Percentiles rank a stretch among this genome's conserved stretches.
Conservation (phyloP, 2,888 invertebrate genomes). For the Iphiclides podalirius region DNA sequence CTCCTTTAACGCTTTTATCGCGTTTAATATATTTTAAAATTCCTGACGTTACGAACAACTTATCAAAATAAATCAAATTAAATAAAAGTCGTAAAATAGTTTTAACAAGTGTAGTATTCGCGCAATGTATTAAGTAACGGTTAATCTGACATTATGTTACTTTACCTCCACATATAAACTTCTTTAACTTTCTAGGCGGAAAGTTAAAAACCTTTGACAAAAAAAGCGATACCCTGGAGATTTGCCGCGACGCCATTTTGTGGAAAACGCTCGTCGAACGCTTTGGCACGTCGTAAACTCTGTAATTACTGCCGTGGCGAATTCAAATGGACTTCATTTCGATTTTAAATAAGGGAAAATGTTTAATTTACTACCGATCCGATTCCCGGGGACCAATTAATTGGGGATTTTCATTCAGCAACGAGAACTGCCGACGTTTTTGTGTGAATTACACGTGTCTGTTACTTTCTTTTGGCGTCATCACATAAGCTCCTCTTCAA, state of each 20-base stretch:
- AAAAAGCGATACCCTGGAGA: conserved; percentile 39
- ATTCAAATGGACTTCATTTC: conserved; percentile 77
- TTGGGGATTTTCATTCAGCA: conserved; percentile 60
- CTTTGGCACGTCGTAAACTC: conserved; percentile 76
- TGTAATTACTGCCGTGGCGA: conserved; percentile 72
- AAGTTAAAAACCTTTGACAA: neutral
- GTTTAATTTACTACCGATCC: conserved; percentile 74
- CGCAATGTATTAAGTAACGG: too few species aligned
- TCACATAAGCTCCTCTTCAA: neutral
- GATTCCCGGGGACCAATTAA: conserved; percentile 66
- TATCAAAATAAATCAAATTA: too few species aligned
- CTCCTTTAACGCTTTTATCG: too few species aligned
- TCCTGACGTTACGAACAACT: too few species aligned
- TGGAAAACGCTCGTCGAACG: conserved; percentile 54
- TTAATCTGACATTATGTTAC: too few species aligned
- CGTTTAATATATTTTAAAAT: too few species aligned
- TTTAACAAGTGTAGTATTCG: too few species aligned
- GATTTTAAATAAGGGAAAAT: conserved; percentile 78
- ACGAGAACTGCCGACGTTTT: conserved; percentile 25
- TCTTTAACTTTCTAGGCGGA: neutral
- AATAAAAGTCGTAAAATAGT: too few species aligned
- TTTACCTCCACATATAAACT: too few species aligned
- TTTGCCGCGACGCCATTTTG: conserved; percentile 47
- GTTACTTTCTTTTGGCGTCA: conserved; percentile 24
- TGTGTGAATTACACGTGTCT: conserved; percentile 31